These are phyloP conservation scores for Trinorchestia longiramus DNA, from an alignment of 1,140 invertebrate species.

Conservation along the genomic window DNA sequence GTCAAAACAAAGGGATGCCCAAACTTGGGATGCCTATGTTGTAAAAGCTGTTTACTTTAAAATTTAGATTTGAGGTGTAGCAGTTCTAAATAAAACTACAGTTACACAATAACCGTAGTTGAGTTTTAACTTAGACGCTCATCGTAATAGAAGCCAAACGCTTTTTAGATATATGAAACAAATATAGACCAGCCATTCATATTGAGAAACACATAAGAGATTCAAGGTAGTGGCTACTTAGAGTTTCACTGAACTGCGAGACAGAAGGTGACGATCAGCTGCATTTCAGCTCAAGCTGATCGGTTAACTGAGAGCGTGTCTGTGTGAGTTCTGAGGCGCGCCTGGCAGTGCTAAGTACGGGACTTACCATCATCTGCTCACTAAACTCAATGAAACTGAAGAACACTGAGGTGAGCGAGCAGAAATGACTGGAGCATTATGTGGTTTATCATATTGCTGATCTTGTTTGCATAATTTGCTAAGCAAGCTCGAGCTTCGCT, in stretches of 20 bases:
- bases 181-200: too few relatives aligned
- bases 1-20: too few relatives aligned
- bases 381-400: background rate
- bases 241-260: background rate
- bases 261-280: background rate
- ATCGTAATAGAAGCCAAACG: too few relatives aligned
- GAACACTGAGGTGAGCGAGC: background rate
- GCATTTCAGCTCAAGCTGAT: background rate
- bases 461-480: slow-evolving; percentile 27
- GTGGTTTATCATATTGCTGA: background rate
- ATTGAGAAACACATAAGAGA: too few relatives aligned
- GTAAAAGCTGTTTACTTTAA: too few relatives aligned
- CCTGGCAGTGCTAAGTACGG: background rate
- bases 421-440: background rate
- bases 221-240: too few relatives aligned
- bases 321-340: background rate
- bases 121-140: too few relatives aligned
- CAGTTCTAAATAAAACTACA: too few relatives aligned
- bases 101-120: too few relatives aligned
- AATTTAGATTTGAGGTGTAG: too few relatives aligned
- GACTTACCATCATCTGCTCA: background rate
- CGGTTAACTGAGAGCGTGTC: background rate
- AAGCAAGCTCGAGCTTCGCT: background rate
- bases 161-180: too few relatives aligned
- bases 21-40: too few relatives aligned